phyloP scores from a whole-genome alignment of 1,140 invertebrate genomes.

The Helicoverpa armigera region DNA sequence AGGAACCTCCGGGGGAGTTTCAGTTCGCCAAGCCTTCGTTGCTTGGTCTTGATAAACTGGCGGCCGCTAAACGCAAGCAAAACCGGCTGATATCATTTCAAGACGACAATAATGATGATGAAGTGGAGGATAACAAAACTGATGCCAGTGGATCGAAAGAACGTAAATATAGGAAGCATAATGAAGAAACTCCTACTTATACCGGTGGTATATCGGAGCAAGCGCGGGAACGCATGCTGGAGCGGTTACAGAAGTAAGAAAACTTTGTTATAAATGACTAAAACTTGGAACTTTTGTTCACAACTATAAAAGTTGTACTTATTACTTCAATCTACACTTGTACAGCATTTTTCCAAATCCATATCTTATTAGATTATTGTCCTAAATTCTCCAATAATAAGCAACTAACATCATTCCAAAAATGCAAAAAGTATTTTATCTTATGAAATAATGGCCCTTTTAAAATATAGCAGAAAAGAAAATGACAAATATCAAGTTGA shows the following conservation, averaged over 20 bases:
- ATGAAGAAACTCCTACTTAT: slow-evolving; percentile 96
- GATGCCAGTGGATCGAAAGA: slow-evolving; percentile 80
- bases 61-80: slow-evolving; percentile 90
- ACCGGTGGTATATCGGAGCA: slow-evolving; percentile 95
- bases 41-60: slow-evolving; percentile 95
- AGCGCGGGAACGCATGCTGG: slow-evolving; percentile 90
- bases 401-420: too few relatives aligned
- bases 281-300: slow-evolving; percentile 57
- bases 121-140: slow-evolving; percentile 69
- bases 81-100: slow-evolving; percentile 89
- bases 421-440: too few relatives aligned
- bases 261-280: slow-evolving; percentile 32
- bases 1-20: slow-evolving; percentile 89
- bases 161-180: slow-evolving; percentile 91
- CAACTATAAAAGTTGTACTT: slow-evolving; percentile 50
- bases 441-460: too few relatives aligned
- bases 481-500: too few relatives aligned
- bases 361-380: too few relatives aligned
- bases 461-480: too few relatives aligned
- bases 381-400: too few relatives aligned
- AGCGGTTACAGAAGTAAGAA: slow-evolving; percentile 87
- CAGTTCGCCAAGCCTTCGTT: slow-evolving; percentile 94
- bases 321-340: too few relatives aligned
- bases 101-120: slow-evolving; percentile 88
- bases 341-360: too few relatives aligned